A percentile compares a stretch with the other conserved stretches of the same genome.
Conservation (phyloP, 2,888 invertebrate genomes). For the Hirtodrosophila cameraria region DNA sequence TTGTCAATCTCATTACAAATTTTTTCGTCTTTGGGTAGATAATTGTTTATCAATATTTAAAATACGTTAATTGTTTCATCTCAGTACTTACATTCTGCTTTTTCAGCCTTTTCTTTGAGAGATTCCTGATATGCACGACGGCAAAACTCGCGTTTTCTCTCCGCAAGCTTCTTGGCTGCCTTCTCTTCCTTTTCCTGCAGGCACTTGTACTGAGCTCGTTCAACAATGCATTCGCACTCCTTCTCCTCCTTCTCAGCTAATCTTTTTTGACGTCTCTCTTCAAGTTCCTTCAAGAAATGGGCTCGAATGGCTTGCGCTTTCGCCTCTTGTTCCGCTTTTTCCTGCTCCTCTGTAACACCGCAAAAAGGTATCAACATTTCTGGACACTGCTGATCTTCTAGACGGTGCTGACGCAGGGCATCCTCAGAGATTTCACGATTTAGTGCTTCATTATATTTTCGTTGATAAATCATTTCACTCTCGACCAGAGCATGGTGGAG, state of each 20-base stretch:
- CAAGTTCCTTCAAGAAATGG: slow-evolving; percentile 51
- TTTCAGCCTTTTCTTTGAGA: slow-evolving; percentile 38
- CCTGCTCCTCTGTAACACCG: slow-evolving; percentile 43
- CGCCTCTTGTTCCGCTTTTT: slow-evolving; percentile 40
- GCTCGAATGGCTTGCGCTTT: slow-evolving; percentile 28
- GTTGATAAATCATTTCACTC: slow-evolving; percentile 49
- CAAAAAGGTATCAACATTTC: slow-evolving; percentile 39
- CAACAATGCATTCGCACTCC: slow-evolving; percentile 37
- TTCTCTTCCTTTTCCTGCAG: slow-evolving; percentile 43
- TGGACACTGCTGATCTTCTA: slow-evolving; percentile 50
- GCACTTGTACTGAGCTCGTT: slow-evolving; percentile 55
- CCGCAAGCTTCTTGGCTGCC: slow-evolving; percentile 23
- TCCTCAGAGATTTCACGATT: slow-evolving; percentile 48
- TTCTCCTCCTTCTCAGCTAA: slow-evolving; percentile 27
- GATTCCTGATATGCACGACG: slow-evolving; percentile 41
- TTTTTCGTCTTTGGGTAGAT: slow-evolving; percentile 27
- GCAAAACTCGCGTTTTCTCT: slow-evolving; percentile 27
- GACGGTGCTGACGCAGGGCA: slow-evolving; percentile 30
- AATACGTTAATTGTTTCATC: too few relatives aligned
- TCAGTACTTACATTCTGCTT: slow-evolving; percentile 46
- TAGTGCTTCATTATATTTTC: slow-evolving; percentile 38
- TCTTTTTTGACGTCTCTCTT: slow-evolving; percentile 15
- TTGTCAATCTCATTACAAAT: slow-evolving; percentile 51
- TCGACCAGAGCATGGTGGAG: slow-evolving; percentile 40
- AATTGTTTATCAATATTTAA: not conserved